Conservation (phyloP, 1,140 invertebrate genomes). For the Aphelenchoides fujianensis region DNA sequence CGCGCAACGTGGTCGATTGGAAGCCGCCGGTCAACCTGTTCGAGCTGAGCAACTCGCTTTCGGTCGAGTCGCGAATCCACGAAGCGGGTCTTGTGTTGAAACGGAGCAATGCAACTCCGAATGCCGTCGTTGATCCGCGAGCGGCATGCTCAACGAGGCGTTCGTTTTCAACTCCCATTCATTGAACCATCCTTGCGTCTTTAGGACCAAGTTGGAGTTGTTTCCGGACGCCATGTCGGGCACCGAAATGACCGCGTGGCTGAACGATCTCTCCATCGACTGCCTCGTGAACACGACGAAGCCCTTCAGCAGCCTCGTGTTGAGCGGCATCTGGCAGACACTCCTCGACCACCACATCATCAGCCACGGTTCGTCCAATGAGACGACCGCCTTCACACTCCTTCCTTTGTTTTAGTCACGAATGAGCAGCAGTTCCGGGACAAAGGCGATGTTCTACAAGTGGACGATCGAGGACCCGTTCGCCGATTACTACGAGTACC, state of each 20-base stretch:
- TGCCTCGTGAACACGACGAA: slow-evolving; percentile 59
- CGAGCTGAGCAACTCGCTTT: slow-evolving; percentile 42
- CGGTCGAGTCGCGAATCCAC: slow-evolving; percentile 39
- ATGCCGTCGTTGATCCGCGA: slow-evolving; percentile 43
- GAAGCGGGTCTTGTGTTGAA: slow-evolving; percentile 44
- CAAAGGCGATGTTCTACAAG: slow-evolving; percentile 77
- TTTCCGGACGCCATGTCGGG: slow-evolving; percentile 64
- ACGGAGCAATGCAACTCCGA: slow-evolving; percentile 35
- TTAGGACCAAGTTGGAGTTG: slow-evolving; percentile 21
- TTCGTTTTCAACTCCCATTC: slow-evolving; percentile 23
- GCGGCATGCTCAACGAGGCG: slow-evolving; percentile 33
- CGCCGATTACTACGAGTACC: slow-evolving; percentile 63
- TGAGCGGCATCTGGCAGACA: slow-evolving; percentile 78
- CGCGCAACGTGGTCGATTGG: slow-evolving; percentile 19
- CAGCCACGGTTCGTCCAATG: slow-evolving; percentile 69
- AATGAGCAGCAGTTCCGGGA: slow-evolving; percentile 79
- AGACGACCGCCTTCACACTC: no score
- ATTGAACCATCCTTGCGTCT: slow-evolving; percentile 8
- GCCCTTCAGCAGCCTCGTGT: slow-evolving; percentile 71
- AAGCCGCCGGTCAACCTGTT: slow-evolving; percentile 31
- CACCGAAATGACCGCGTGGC: slow-evolving; percentile 76
- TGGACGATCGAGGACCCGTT: slow-evolving; percentile 66
- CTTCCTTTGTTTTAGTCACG: slow-evolving; percentile 69
- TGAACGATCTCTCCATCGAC: slow-evolving; percentile 62
- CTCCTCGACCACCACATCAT: slow-evolving; percentile 78